Base-by-base conservation (phyloP, 1,140 invertebrate genomes). In the Trichomalopsis sarcophagae region DNA sequence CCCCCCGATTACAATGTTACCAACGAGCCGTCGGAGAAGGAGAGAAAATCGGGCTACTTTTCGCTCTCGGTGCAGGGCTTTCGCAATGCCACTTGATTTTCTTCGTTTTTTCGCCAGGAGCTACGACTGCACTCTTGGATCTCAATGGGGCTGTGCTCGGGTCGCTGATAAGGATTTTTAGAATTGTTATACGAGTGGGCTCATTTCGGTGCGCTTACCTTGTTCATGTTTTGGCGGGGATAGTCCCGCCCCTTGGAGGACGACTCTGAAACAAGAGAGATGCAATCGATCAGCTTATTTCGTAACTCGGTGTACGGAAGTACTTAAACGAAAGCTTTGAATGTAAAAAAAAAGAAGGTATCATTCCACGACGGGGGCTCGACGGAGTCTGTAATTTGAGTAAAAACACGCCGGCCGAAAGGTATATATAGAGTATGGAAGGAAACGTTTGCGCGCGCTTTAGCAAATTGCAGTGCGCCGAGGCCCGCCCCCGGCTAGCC, bases 171-270 rank as follows among this genome's bases (percentile, higher is more conserved):
- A 47, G 7, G 11, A 47, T 81, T 23, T 17, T 36, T 36, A 3
- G 33, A 36, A 27, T 27, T 36, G 33, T 36, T 36, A 27, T 27
- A 36, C 33, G 33, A 36, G 33, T 36, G 33, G 33, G 33, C 33
- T 27, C 27, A 50, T 62, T 68, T 81, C 66, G 68, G 78, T 83
- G 74, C 40, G 81, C 86, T 91, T 91, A 93, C 93, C 92, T 93
- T 93, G 88, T 91, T 93, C 93, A 93, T 93, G 90, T 91, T 93
- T 91, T 91, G 92, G 90, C 92, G 92, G 92, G 92, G 90, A 91
- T 87, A 91, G 84, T 93, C 92, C 92, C 92, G 92, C 89, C 91
- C 88, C 81, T 86, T 84, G 77, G 87, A 88, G 87, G 89, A 87
- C 88, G 89, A 91, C 91, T 92, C 92, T 93, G 91, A 36, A 93